Conservation (phyloP, 2,797 vertebrate genomes). For the Rhabdophis nuchalis region DNA sequence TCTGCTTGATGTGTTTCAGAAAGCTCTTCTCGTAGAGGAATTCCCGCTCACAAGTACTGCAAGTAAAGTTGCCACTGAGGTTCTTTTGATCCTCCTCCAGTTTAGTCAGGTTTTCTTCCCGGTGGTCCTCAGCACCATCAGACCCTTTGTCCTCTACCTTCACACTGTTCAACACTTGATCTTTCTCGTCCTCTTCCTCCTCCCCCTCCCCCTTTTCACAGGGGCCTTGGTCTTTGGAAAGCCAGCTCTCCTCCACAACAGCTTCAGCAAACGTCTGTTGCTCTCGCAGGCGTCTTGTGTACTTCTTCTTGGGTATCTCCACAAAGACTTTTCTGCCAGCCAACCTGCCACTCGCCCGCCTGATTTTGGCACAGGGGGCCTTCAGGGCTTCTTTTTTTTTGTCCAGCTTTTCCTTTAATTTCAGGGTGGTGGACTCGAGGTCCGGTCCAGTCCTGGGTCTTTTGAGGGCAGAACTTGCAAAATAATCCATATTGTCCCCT, state of each 20-base stretch:
- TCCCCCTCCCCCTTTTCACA: conserved; percentile 45
- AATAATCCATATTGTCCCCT: background rate
- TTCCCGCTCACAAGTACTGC: conserved; percentile 82
- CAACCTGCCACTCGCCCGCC: conserved; percentile 73
- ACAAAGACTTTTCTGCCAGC: conserved; percentile 77
- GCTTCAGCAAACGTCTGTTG: conserved; percentile 61
- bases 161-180: conserved; percentile 10
- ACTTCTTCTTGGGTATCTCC: conserved; percentile 78
- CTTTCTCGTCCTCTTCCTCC: conserved; percentile 40
- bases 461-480: background rate
- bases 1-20: conserved; percentile 86
- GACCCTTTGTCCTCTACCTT: conserved; percentile 42
- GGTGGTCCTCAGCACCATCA: background rate
- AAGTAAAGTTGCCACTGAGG: conserved; percentile 75
- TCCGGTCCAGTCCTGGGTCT: background rate
- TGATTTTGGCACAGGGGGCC: conserved; percentile 66
- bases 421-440: background rate
- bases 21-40: conserved; percentile 96
- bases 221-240: conserved; percentile 1
- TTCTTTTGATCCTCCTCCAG: conserved; percentile 52
- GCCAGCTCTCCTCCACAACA: background rate
- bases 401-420: conserved; percentile 60
- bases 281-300: conserved; percentile 68
- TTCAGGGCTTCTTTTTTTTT: conserved; percentile 66
- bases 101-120: conserved; percentile 6